Percentiles rank a stretch among this genome's conserved stretches.
Evolutionary conservation across 2,113 vertebrate genomes (phyloP).

Genomic region (Corythaixoides concolor): DNA sequence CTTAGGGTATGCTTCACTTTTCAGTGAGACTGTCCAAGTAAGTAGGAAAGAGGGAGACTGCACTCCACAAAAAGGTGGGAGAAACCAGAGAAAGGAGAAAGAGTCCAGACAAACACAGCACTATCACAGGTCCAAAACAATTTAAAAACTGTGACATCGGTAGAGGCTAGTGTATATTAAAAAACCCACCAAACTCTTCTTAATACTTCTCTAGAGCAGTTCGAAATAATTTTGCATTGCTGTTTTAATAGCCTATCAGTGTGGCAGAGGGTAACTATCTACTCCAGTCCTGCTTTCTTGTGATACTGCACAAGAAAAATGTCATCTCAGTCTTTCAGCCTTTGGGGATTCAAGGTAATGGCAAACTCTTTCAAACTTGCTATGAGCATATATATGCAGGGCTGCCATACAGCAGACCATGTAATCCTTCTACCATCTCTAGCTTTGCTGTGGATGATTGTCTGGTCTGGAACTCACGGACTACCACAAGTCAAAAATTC

Average conservation of each 20-base stretch:
- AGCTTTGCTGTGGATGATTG: not conserved
- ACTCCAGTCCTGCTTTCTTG: not conserved
- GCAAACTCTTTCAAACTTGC: not conserved
- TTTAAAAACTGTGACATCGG: not conserved
- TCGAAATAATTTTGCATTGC: not conserved
- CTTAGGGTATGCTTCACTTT: not conserved
- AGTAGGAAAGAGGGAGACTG: not conserved
- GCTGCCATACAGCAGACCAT: not conserved
- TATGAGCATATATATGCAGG: not conserved
- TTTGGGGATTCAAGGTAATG: not conserved
- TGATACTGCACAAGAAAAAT: not conserved
- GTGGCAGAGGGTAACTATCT: not conserved
- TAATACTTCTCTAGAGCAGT: not conserved
- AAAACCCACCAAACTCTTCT: not conserved
- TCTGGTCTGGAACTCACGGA: not conserved
- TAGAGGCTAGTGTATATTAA: not conserved
- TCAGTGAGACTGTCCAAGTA: not conserved
- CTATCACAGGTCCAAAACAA: not conserved
- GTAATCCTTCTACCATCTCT: not conserved
- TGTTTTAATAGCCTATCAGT: not conserved
- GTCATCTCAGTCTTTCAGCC: accelerated
- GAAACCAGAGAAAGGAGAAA: not conserved
- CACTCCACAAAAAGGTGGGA: not conserved
- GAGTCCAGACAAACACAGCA: not conserved
- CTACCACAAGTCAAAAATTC: accelerated